Base-by-base conservation (phyloP, 2,888 invertebrate genomes). In the Caradrina kadenii region DNA sequence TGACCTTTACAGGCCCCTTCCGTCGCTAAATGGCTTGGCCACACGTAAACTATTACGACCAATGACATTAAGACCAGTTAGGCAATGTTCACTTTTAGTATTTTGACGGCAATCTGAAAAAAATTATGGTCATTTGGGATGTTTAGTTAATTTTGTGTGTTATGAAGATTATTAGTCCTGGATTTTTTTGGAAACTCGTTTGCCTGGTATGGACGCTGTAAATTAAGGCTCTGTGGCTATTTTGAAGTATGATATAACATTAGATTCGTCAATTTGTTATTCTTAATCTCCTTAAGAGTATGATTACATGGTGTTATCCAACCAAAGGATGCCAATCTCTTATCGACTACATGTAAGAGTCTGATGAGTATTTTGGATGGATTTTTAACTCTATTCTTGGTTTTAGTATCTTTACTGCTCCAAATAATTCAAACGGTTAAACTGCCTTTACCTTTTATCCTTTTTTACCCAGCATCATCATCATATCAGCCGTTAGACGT, bases 31-130 rank as follows among this genome's bases (percentile, higher is more conserved):
- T n/a, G n/a, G 22, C 53, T 63, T 63, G 22, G 60, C 49, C 19
- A 63, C 56, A 70, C 54, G 55, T 61, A 60, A 61, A 66, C 53
- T 63, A 63, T 78, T 80, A 80, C 80, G 65, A 53, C 53, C 52
- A 80, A 53, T 63, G 71, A 76, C 71, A 78, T 78, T 80, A 63
- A 63, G 60, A 63, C 22, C 63, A n/a, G 49, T 63, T 50, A 15
- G n/a, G 53, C 22, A 52, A 79, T 66, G 26, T 49, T 54, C 75
- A 63, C 52, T 59, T 70, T 66, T 80, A 53, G n/a, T 65, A 69
- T 60, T 69, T 45, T 54, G 21, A 19, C 10, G 42, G 19, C 50
- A 59, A 39, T 54, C 3, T 49, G 10, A 55, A 52, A 21, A 21
- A 58, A 73, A 68, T 58, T 61, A 63, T 50, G 22, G 50, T 48